These are phyloP conservation scores for Cranoglanis bouderius DNA, from an alignment of 2,113 vertebrate genomes.

Conservation along the genomic window DNA sequence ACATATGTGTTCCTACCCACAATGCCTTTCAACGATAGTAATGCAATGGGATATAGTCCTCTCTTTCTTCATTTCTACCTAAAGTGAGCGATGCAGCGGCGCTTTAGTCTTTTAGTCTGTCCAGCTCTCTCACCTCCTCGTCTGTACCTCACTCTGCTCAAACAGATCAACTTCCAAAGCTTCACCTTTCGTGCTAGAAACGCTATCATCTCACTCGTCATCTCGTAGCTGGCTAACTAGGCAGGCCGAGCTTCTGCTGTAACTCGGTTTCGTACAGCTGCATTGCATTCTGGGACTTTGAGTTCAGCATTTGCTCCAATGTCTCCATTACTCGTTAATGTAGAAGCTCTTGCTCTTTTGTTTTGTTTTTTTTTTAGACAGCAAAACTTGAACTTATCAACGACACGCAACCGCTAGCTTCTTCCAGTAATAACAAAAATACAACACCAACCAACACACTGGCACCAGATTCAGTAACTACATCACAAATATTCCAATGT, in stretches of 20 bases:
- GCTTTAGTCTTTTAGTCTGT: background rate
- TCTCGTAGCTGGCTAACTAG: background rate
- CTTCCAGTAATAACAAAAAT: background rate
- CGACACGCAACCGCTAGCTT: background rate
- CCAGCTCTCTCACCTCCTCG: background rate
- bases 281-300: background rate
- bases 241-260: background rate
- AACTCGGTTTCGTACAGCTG: background rate
- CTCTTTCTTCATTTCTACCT: no score
- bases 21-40: background rate
- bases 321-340: background rate
- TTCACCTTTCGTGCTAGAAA: background rate
- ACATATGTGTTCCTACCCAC: constrained; percentile 6
- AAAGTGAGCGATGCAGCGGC: background rate
- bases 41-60: background rate
- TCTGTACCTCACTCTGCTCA: background rate
- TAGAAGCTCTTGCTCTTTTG: background rate
- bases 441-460: background rate
- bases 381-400: no score
- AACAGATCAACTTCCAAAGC: background rate
- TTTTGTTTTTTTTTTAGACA: background rate
- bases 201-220: background rate
- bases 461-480: background rate
- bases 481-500: background rate
- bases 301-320: background rate